Base-by-base conservation (phyloP, 1,140 invertebrate species). In the Drosophila leontia region DNA sequence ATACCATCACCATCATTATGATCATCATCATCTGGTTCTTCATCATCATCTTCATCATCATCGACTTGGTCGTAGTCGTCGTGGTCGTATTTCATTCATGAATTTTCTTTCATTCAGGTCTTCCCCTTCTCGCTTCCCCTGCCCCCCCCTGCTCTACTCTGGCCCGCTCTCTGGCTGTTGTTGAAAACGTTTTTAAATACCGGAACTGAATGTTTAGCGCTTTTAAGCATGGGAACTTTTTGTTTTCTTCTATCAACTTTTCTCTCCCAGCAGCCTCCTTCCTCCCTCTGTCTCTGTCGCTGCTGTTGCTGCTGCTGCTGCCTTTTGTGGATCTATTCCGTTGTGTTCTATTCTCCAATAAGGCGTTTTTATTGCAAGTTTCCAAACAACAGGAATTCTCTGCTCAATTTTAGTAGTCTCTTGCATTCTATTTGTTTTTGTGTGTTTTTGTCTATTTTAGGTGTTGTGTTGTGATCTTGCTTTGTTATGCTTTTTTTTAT, bases 211-310 rank as follows among this genome's bases (percentile, higher is more conserved):
- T 90, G 86, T 90, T 90, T 90, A 90, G 74, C 86, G 86, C 86
- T 90, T 90, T 90, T 91, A 91, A 90, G 86, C 86, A 90, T 90
- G 86, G 86, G 86, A 90, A 90, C 79, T 90, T 86, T 91, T 88
- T 88, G 84, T 88, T 87, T 88, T 72, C 76, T 56, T 78, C 59
- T 55, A 78, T 58, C 47, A 79, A 79, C 75, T 71, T 78, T 79
- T 75, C 55, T 53, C 68, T 67, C 51, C 61, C 59, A 61, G 53
- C 63, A 34, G 37, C 32, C 51, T 72, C 29, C 69, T 71, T 50
- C 67, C 69, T 57, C 29, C 29, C 13, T 37, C 55, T 39, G 8
- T 50, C 53, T 42, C 65, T 70, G 19, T 45, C 37, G 2, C n/a
- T 41, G 39, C 6, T 15, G 12, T 32, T 23, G 32, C 45, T 35